These are phyloP conservation scores for Cephus spinipes DNA, from an alignment of 2,888 invertebrate genomes.

Conservation along the genomic window DNA sequence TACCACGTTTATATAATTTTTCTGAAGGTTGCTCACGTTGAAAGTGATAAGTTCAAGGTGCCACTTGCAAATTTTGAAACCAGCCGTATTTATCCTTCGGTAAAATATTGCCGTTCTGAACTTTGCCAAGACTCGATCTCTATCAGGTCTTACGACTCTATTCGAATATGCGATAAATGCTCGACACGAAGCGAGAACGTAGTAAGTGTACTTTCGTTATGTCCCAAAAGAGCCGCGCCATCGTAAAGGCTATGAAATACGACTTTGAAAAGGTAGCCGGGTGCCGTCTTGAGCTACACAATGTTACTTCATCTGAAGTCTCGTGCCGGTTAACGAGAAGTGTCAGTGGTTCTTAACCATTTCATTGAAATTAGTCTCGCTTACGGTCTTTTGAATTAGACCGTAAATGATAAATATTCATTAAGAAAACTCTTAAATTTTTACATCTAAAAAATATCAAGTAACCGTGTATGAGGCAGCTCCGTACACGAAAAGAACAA, in stretches of 20 bases:
- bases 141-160: background rate
- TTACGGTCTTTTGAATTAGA: background rate
- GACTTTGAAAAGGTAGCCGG: background rate
- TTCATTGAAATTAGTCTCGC: background rate
- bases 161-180: background rate
- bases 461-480: background rate
- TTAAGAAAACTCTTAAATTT: background rate
- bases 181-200: background rate
- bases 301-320: background rate
- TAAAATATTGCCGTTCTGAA: background rate
- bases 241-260: constrained; percentile 10
- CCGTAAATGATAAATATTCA: background rate
- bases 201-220: background rate
- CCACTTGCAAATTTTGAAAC: background rate
- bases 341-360: constrained; percentile 1
- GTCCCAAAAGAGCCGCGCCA: constrained; percentile 8
- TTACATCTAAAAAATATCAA: background rate
- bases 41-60: background rate
- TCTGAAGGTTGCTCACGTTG: background rate
- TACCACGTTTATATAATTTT: background rate
- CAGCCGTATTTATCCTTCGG: background rate
- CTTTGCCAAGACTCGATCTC: background rate
- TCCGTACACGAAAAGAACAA: background rate
- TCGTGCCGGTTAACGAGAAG: constrained; percentile 1
- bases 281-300: background rate